Base-by-base conservation (phyloP, 2,888 invertebrate genomes). In the Lasius fuliginosus region DNA sequence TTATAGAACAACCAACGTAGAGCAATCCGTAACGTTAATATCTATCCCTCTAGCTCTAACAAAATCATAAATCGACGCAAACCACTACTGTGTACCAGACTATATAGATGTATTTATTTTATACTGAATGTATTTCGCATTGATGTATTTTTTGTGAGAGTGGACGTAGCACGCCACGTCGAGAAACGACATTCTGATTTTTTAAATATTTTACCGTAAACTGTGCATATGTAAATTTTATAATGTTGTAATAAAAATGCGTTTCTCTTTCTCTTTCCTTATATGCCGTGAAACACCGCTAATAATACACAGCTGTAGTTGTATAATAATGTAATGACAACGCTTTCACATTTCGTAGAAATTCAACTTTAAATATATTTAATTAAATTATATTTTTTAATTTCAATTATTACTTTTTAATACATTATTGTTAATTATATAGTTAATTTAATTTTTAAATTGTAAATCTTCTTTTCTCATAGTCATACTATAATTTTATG, bases 181-280 rank as follows among this genome's bases (percentile, higher is more conserved):
- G 79, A 23, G 23, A 36, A 58, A 79, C 40, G 27, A 75, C 74
- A 64, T 86, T 86, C 83, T 85, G 82, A 74, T 92, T 92, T 92
- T 86, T 85, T 89, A 85, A 65, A 84, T 90, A 92, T 88, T 88
- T 91, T 89, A 91, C 89, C 88, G 89, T 90, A 88, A 83, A 86
- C 76, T 89, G 84, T 92, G 91, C 90, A 89, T 89, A 90, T 92
- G 93, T 94, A 94, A 93, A 94, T 94, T 94, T 94, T 94, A 93
- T 94, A 94, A 94, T 91, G 92, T 94, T 94, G 94, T 93, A 94
- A 94, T 94, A 94, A 94, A 94, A 92, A 87, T 83, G 60, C 79
- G 92, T 91, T 93, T 92, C 90, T 93, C 53, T 75, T 64, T 40
- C 27, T 23, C 5, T 40, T 40, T 49, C 92, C 93, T 92, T 91